Evolutionary conservation across 2,888 invertebrate genomes (phyloP), one percentile per base, ranked within the genome.

Genomic region (Seira sanloemensis): DNA sequence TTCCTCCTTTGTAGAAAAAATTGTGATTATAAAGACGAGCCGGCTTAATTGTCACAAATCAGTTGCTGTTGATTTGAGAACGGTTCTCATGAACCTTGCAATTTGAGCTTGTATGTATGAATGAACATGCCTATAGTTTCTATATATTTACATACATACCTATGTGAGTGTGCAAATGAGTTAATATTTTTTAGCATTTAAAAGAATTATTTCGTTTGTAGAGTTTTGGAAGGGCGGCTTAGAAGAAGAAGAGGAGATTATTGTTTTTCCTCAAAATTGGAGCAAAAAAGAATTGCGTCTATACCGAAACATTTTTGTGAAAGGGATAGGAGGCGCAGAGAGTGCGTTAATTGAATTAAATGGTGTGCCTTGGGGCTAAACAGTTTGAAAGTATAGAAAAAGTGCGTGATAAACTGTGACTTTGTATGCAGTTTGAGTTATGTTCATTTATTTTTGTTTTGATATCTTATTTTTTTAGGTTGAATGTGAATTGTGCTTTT

Each of bases 221-320:
- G 65, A 73, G 27, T 78, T 73, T 73, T 54, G 78, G 78, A 78
- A 78, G 71, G 78, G 78, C 46, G 46, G 37, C 37, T 37, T 37
- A 7, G 12, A 37, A 37, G 12, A n/a, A n/a, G n/a, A n/a, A n/a
- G 21, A 65, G 9, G 24, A 65, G 37, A 58, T 69, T 58, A 7
- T 19, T 4, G 1, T 2, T 23, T n/a, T 27, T 12, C 26, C 19
- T 19, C 27, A 18, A 74, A 74, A 74, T 27, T 74, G 62, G 74
- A 74, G n/a, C 74, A 62, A 18, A 18, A 37, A 37, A 37, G 37
- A 37, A 37, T 37, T 37, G 5, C n/a, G n/a, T n/a, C 37, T 37
- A 37, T 4, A 37, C n/a, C n/a, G n/a, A 25, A 2, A 25, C 18
- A 67, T 67, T 5, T 69, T 71, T 72, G 78, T 78, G 78, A 78